Evolutionary conservation across 2,888 invertebrate species (phyloP), one percentile per base, ranked within the genome.

Genomic region (Lithophane semibrunnea): DNA sequence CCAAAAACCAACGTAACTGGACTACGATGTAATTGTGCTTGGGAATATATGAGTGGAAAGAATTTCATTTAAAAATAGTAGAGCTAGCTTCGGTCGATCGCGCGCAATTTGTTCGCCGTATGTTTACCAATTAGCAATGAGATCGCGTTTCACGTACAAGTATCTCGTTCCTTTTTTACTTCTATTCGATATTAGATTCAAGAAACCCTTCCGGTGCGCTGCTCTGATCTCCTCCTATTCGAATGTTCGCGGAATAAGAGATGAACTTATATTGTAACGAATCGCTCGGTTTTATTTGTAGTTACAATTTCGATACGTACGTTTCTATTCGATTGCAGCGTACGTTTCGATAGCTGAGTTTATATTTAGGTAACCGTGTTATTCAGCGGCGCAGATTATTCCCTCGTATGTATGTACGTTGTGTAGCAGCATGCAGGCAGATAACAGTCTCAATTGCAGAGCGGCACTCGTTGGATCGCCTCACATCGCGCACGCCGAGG

Each of bases 371-470:
- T 93, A 93, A 93, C 92, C 91, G 91, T 92, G 92, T 93, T 93
- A 92, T 92, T 93, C 90, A 92, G 88, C 88, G 89, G 85, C 86
- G 90, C 89, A 90, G 90, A 91, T 92, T 91, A 90, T 90, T 89
- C 90, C 89, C 85, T 88, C 84, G 88, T 90, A 89, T 87, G 88
- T 87, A 89, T 84, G 88, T 88, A 75, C 52, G 84, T 75, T 71
- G 79, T 80, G 90, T 88, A 92, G 89, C 92, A 91, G 88, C 88
- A 88, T 92, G 91, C 93, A 92, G 90, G 89, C 91, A 94, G 95
- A 95, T 94, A 95, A 94, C 95, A 94, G 94, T 95, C 94, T 95
- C 95, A 94, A 96, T 96, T 96, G 95, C 95, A 93, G 92, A 93
- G 93, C 92, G 89, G 93, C 92, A 93, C 94, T 95, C 93, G 94